A percentile compares a stretch with the other conserved stretches of the same genome.
Conservation (phyloP, 2,113 vertebrate species). For the Catagonus wagneri region DNA sequence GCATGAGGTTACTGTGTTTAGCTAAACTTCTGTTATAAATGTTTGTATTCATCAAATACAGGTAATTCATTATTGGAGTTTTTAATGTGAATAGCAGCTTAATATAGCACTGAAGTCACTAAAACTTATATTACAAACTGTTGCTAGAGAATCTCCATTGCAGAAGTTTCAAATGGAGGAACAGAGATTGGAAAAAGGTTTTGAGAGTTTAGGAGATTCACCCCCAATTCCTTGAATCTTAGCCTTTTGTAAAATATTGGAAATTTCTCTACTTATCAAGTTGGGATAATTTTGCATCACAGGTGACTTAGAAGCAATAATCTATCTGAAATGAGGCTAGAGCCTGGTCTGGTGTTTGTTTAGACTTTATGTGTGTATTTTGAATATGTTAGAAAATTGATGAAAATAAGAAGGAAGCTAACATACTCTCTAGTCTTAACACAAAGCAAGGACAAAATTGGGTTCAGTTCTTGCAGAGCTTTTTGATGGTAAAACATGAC, state of each 20-base stretch:
- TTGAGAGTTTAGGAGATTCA: background rate
- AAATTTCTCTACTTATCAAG: background rate
- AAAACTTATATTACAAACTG: background rate
- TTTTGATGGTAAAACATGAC: background rate
- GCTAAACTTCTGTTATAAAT: slow-evolving; percentile 41
- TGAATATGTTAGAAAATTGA: background rate
- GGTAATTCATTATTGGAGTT: background rate
- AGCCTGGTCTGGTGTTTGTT: background rate
- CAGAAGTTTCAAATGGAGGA: background rate
- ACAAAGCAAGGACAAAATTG: background rate
- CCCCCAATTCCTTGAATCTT: background rate
- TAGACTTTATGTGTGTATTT: background rate
- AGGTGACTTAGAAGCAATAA: background rate
- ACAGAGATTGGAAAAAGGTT: background rate
- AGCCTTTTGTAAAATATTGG: background rate
- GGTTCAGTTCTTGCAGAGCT: background rate
- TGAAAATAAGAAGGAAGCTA: background rate
- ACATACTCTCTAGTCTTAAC: background rate
- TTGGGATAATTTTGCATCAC: background rate
- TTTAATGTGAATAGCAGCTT: background rate
- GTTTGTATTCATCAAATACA: background rate
- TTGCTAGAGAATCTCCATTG: background rate
- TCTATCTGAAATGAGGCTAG: background rate
- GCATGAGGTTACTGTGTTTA: slow-evolving; percentile 14
- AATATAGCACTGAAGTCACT: background rate